Percentiles rank a stretch among this genome's conserved stretches.
These are phyloP conservation scores for Stichodactyla helianthus DNA, from an alignment of 64 coral and sea anemone species.

Conservation along the genomic window DNA sequence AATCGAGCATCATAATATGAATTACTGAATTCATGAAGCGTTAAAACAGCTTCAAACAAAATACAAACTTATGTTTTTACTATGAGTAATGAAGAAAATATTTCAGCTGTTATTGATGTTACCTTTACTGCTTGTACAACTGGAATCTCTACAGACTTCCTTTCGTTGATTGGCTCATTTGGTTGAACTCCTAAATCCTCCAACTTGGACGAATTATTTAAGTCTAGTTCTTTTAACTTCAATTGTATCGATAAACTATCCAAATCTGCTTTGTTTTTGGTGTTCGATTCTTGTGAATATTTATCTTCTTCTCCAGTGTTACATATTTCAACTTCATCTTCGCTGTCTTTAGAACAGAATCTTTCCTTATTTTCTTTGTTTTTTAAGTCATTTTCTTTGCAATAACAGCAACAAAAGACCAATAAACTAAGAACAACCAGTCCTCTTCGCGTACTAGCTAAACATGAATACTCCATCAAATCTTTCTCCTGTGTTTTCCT, in stretches of 20 bases:
- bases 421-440: neutral
- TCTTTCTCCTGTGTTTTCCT: neutral
- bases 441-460: neutral
- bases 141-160: conserved; percentile 33
- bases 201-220: neutral
- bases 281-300: neutral
- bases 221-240: neutral
- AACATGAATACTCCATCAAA: neutral
- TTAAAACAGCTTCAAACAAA: neutral
- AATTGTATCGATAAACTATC: neutral
- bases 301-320: conserved; percentile 27
- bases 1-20: no score
- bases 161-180: conserved; percentile 3
- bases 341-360: conserved; percentile 1
- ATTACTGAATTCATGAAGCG: no score
- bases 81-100: neutral
- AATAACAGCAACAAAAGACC: neutral
- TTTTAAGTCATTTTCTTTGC: neutral
- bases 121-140: conserved; percentile 41
- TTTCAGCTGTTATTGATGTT: neutral
- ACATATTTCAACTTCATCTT: conserved; percentile 34
- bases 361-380: neutral
- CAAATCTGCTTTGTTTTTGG: neutral
- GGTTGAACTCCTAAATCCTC: neutral
- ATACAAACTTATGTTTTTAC: neutral